phyloP scores from a whole-genome alignment of 2,113 vertebrate genomes.

The Centrocercus urophasianus region DNA sequence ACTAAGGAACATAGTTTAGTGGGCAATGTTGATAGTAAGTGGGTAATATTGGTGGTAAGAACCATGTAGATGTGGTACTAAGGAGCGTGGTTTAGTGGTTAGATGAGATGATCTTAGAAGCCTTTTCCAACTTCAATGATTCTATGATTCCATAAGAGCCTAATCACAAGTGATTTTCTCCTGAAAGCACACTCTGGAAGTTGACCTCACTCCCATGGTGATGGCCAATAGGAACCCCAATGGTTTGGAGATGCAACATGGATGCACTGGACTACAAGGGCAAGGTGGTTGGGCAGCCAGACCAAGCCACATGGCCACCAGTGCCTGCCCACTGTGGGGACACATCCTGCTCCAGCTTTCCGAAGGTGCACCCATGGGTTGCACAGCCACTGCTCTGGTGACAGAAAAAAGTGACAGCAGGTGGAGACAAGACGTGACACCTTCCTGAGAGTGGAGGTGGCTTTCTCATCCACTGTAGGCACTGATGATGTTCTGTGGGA shows the following conservation, averaged over 20 bases:
- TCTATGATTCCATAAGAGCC: neutral
- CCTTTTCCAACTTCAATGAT: too few species aligned
- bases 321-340: neutral
- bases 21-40: too few species aligned
- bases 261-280: neutral
- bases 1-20: too few species aligned
- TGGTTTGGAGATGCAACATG: neutral
- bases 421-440: neutral
- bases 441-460: neutral
- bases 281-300: neutral
- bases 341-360: neutral
- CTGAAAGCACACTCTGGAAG: neutral
- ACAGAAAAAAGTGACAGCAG: neutral
- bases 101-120: too few species aligned
- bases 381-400: neutral
- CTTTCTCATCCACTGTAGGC: neutral
- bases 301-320: neutral
- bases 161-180: neutral
- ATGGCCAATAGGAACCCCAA: neutral
- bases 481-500: neutral
- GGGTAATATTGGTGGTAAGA: too few species aligned
- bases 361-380: neutral
- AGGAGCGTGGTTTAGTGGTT: too few species aligned
- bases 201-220: neutral
- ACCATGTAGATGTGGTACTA: too few species aligned